Percentiles rank a stretch among this genome's conserved stretches.
Conservation (phyloP, 2,888 invertebrate genomes). For the Periphyllus acericola region DNA sequence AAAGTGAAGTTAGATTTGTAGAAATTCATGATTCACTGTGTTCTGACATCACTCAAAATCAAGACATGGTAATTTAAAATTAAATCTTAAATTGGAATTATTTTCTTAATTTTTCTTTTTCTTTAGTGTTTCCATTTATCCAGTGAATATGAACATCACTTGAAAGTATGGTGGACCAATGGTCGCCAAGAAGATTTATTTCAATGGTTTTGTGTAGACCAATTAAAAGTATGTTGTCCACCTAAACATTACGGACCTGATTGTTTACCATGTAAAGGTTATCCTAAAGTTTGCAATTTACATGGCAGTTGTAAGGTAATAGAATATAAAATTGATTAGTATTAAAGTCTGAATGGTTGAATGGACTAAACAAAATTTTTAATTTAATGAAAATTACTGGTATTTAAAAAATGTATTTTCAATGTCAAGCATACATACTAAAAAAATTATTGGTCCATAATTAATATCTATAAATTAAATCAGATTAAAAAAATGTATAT, state of each 20-base stretch:
- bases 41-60: slow-evolving; percentile 71
- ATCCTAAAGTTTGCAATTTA: slow-evolving; percentile 79
- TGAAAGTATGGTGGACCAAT: slow-evolving; percentile 92
- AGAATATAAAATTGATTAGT: background rate
- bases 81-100: background rate
- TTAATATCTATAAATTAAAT: no score
- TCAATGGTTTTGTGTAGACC: slow-evolving; percentile 82
- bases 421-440: no score
- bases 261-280: slow-evolving; percentile 83
- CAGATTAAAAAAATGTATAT: no score
- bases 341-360: background rate
- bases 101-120: slow-evolving; percentile 41
- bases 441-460: no score
- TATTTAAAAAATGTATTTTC: background rate
- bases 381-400: no score
- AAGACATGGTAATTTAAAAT: slow-evolving; percentile 37
- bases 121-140: slow-evolving; percentile 84
- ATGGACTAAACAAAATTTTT: background rate
- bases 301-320: slow-evolving; percentile 80
- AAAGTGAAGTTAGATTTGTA: slow-evolving; percentile 87
- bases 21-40: slow-evolving; percentile 93
- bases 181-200: slow-evolving; percentile 75
- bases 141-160: slow-evolving; percentile 81
- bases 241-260: slow-evolving; percentile 82
- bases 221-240: slow-evolving; percentile 84